phyloP scores from a whole-genome alignment of 2,888 invertebrate species.

The Spatulosminthurus flaviceps region DNA sequence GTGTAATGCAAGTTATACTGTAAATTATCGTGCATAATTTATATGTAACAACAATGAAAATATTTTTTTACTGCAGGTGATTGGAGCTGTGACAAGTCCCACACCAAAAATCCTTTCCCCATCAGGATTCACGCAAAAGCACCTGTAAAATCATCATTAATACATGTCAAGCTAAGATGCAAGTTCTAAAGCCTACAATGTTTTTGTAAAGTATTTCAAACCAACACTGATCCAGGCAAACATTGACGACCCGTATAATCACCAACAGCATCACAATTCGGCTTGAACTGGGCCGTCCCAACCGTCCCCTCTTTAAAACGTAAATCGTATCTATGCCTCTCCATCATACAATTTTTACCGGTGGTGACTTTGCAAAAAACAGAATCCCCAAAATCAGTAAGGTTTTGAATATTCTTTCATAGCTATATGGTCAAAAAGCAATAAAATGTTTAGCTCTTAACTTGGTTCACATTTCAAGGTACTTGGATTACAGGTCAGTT shows the following conservation, averaged over 20 bases:
- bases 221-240: slow-evolving; percentile 74
- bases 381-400: too few species aligned
- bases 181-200: too few species aligned
- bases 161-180: too few species aligned
- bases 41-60: neutral
- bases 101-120: slow-evolving; percentile 77
- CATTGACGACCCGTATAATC: slow-evolving; percentile 72
- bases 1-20: too few species aligned
- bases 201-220: too few species aligned
- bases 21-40: too few species aligned
- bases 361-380: neutral
- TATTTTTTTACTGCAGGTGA: slow-evolving; percentile 71
- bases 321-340: slow-evolving; percentile 67
- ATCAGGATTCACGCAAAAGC: slow-evolving; percentile 68
- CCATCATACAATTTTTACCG: slow-evolving; percentile 28
- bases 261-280: slow-evolving; percentile 74
- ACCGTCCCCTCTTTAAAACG: slow-evolving; percentile 68
- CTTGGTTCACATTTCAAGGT: slow-evolving; percentile 2
- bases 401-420: too few species aligned
- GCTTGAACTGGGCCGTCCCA: slow-evolving; percentile 71
- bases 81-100: slow-evolving; percentile 65
- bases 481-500: slow-evolving; percentile 50
- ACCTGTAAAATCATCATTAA: too few species aligned
- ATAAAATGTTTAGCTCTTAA: too few species aligned
- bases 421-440: too few species aligned